Evolutionary conservation across 2,797 vertebrate genomes (phyloP), one percentile per base, ranked within the genome.

Genomic region (Huso huso): DNA sequence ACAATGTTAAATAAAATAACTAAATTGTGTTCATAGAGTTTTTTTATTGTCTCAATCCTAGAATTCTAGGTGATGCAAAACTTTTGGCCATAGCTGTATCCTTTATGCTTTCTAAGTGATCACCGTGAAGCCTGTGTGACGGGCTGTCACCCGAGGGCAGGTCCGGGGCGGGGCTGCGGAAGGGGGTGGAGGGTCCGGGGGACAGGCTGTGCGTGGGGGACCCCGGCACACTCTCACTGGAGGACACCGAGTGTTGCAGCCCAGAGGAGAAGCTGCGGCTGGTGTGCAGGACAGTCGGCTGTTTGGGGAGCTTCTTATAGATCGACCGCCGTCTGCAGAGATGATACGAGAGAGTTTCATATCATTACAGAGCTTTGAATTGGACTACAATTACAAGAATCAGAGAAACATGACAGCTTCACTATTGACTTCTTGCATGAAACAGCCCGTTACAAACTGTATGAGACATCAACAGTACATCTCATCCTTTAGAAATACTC

Each of bases 121-220:
- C 4, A 37, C 50, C 8, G 7, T 9, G 49, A 12, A 10, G 7
- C 55, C 15, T 9, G 62, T n/a, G 10, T 10, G 8, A 10, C 6
- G 8, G 59, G 10, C 70, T 77, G 77, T 80, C 79, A 95, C 94
- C 94, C 88, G 88, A 75, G 0, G 88, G 90, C 71, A 86, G 79
- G 61, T 96, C 94, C 0, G 92, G 90, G 9, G 88, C 93, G 0
- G 93, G 94, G 68, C 90, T 95, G 72, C 88, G 86, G 77, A 90
- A 94, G 0, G 94, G 92, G 0, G 90, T 89, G 0, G 89, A 74
- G 1, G 93, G 92, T 6, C 93, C 93, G 0, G 94, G 92, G 23
- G 93, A 94, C 61, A 94, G 86, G 72, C 93, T 96, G 89, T 96
- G 95, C 0, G 96, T 97, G 10, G 96, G 96, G 1, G 96, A 98